Base-by-base conservation (phyloP, 1,140 invertebrate species). In the Chironomus striatipennis region DNA sequence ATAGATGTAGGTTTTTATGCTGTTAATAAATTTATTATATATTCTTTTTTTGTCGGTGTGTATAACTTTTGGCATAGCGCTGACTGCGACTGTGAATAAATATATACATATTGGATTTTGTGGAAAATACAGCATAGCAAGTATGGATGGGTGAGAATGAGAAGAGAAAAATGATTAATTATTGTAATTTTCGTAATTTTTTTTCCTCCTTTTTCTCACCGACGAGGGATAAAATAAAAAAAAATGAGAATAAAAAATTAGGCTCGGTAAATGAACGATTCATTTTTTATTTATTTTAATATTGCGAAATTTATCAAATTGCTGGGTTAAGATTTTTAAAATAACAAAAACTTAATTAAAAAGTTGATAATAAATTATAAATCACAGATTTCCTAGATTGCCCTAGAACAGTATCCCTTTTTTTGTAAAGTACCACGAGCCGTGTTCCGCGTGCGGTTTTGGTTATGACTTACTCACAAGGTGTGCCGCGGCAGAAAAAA, bases 21-120 rank as follows among this genome's bases (percentile, higher is more conserved):
- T 70, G 65, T 70, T 70, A 70, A 70, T 70, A 70, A 70, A 70
- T 70, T 70, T 70, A 70, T 70, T 70, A 57, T 57, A 70, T 18
- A n/a, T n/a, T n/a, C n/a, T n/a, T n/a, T 70, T 70, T 9, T 70
- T 20, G 17, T 70, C 65, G 65, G 65, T 70, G n/a, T 70, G 6
- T 70, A 2, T 21, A 10, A 34, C 24, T 34, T 34, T 34, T 34
- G 24, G 2, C 24, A 34, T 34, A 34, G 24, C 24, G 24, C 24
- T 34, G 24, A 34, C 24, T 34, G 5, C 24, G 24, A 34, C 24
- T 34, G 24, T 34, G n/a, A n/a, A 34, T 34, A 34, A 2, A 34
- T 34, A 5, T 34, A 34, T 34, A 34, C 5, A 34, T 34, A 2
- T 2, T 34, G 24, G 24, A 34, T 34, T n/a, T 34, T n/a, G 47